Percentiles rank a stretch among this genome's conserved stretches.
Evolutionary conservation across 23 tunicate genomes (phyloP).

Genomic region (Styela plicata): DNA sequence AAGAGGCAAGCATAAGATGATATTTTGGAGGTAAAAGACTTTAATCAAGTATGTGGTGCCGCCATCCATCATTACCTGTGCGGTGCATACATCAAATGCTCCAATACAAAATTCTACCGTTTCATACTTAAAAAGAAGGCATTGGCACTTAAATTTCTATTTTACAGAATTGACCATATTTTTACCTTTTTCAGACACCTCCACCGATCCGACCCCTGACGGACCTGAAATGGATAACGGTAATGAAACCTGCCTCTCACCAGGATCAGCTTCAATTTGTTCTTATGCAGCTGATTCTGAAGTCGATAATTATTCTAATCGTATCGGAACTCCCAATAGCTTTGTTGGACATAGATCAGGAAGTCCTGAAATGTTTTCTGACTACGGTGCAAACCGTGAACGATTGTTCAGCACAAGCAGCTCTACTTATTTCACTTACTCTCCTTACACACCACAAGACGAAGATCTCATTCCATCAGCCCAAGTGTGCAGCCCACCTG

Average conservation of each 20-base stretch:
- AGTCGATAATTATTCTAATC: not conserved
- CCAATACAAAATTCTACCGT: too few relatives aligned
- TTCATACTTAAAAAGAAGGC: too few relatives aligned
- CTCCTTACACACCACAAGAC: slow-evolving; percentile 25
- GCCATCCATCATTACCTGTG: too few relatives aligned
- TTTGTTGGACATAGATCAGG: not conserved
- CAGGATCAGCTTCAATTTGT: not conserved
- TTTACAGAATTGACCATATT: too few relatives aligned
- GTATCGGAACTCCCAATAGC: slow-evolving; percentile 27
- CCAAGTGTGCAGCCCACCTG: not conserved
- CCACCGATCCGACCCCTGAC: slow-evolving; percentile 3
- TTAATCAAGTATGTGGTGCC: too few relatives aligned
- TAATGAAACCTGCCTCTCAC: slow-evolving; percentile 7
- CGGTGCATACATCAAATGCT: too few relatives aligned
- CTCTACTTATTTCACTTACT: slow-evolving; percentile 13
- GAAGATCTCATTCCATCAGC: not conserved
- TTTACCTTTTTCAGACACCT: slow-evolving; percentile 14
- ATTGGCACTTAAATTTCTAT: too few relatives aligned
- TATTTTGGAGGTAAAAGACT: too few relatives aligned
- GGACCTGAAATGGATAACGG: slow-evolving; percentile 27
- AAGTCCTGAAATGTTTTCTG: slow-evolving; percentile 13
- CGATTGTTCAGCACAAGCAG: slow-evolving; percentile 19
- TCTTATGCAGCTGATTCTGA: not conserved
- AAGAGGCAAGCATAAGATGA: too few relatives aligned
- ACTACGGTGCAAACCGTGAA: not conserved